Evolutionary conservation across 2,113 vertebrate species (phyloP).

Genomic region (Pachyramphus minor): DNA sequence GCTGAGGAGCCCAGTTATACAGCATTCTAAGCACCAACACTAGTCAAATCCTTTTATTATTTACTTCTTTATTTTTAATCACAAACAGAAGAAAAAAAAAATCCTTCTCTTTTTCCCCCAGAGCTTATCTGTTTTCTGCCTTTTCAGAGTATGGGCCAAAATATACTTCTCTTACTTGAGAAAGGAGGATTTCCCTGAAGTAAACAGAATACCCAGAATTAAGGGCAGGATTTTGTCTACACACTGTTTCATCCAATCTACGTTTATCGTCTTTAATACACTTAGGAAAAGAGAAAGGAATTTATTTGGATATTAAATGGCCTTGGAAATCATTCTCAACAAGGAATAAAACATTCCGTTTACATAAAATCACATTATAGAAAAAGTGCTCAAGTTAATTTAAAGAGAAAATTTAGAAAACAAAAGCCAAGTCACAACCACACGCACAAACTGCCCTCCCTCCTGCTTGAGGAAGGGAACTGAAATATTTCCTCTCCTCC

Average conservation of each 20-base stretch:
- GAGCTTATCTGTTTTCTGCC: neutral
- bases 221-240: constrained; percentile 28
- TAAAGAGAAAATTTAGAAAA: constrained; percentile 23
- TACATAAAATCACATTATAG: constrained; percentile 1
- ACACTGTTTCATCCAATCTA: neutral
- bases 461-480: neutral
- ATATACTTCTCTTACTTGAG: neutral
- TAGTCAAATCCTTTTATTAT: constrained; percentile 33
- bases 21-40: neutral
- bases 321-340: constrained; percentile 29
- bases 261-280: neutral
- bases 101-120: neutral
- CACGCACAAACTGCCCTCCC: neutral
- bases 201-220: constrained; percentile 39
- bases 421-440: neutral
- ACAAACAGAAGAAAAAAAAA: neutral
- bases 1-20: constrained; percentile 40
- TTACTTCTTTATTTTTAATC: constrained; percentile 58
- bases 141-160: neutral
- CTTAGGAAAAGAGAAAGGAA: neutral
- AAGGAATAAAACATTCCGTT: constrained; percentile 37
- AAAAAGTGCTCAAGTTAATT: constrained; percentile 32
- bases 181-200: constrained; percentile 24
- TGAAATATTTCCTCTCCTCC: constrained; percentile 11
- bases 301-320: constrained; percentile 27